These are phyloP conservation scores for Labeo catla DNA, from an alignment of 2,113 vertebrate genomes.

Conservation along the genomic window DNA sequence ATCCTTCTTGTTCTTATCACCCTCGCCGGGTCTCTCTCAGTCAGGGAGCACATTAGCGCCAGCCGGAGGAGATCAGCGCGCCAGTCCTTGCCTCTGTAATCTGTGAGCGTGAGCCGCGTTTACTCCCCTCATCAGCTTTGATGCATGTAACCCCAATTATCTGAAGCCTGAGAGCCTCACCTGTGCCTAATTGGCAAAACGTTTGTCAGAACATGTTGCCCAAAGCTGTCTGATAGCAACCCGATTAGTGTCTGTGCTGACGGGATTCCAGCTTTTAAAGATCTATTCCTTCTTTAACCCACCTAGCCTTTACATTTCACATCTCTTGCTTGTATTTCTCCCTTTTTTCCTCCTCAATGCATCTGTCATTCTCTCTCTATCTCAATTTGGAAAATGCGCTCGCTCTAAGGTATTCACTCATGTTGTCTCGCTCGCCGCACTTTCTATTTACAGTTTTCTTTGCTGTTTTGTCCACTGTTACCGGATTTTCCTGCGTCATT, in stretches of 20 bases:
- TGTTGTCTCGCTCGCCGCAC: not conserved
- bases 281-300: slow-evolving; percentile 39
- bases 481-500: slow-evolving; percentile 12
- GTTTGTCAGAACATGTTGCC: slow-evolving; percentile 53
- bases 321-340: not conserved
- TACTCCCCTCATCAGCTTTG: slow-evolving; percentile 35
- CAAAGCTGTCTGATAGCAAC: slow-evolving; percentile 64
- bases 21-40: slow-evolving; percentile 8
- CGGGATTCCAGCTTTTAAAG: slow-evolving; percentile 64
- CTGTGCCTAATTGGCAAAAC: slow-evolving; percentile 67
- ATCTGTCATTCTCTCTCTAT: slow-evolving; percentile 38
- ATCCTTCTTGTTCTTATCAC: slow-evolving; percentile 30
- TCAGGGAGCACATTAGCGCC: slow-evolving; percentile 26
- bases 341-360: slow-evolving; percentile 6
- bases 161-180: slow-evolving; percentile 48
- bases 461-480: slow-evolving; percentile 35
- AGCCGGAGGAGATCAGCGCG: slow-evolving; percentile 28
- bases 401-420: not conserved
- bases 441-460: slow-evolving; percentile 19
- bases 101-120: slow-evolving; percentile 38
- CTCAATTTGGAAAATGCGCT: slow-evolving; percentile 9
- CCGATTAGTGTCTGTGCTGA: slow-evolving; percentile 67
- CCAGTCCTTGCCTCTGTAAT: slow-evolving; percentile 59
- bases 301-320: not conserved
- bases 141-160: slow-evolving; percentile 68